Evolutionary conservation across 1,140 invertebrate genomes (phyloP), one percentile per base, ranked within the genome.

Genomic region (Brachionus plicatilis): DNA sequence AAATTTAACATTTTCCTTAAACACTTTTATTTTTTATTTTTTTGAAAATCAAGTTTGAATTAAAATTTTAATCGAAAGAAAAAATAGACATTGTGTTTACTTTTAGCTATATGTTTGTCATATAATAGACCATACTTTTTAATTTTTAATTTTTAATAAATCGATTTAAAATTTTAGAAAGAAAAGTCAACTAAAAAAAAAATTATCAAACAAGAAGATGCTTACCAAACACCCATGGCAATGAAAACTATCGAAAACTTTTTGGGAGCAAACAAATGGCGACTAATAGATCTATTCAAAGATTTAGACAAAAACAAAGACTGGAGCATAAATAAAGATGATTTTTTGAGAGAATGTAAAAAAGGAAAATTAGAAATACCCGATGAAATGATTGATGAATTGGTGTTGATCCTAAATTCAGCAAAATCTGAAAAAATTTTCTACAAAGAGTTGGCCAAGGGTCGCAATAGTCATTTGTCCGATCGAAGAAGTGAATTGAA

Each of bases 251-350:
- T 82, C 7, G 79, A 82, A 82, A 33, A 66, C 11, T 82, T 82
- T 68, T 17, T 82, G 27, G 37, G 1, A 24, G 27, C 20, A 29
- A 82, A 82, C 12, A 82, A 82, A 68, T 82, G 79, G 79, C 79
- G 79, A 45, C 17, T 82, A 27, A 43, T 82, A 4, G 79, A 82
- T 45, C 17, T 82, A 24, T 82, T 82, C 29, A 60, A 45, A 41
- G 79, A 82, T 82, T 82, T 82, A 27, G 79, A 82, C 41, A 82
- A 82, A 37, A 82, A 65, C 24, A 82, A 82, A 82, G 79, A 82
- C 17, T 82, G 79, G 79, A 24, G 27, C 20, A 56, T 68, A 2
- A 82, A 82, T n/a, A 68, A 82, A 65, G 37, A 43, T 11, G 79
- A 82, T 27, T 82, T 82, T 65, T 65, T 60, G 3, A 53, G 79